A percentile compares a stretch with the other conserved stretches of the same genome.
phyloP scores from a whole-genome alignment of 2,888 invertebrate genomes.

The Meandrusa payeni region DNA sequence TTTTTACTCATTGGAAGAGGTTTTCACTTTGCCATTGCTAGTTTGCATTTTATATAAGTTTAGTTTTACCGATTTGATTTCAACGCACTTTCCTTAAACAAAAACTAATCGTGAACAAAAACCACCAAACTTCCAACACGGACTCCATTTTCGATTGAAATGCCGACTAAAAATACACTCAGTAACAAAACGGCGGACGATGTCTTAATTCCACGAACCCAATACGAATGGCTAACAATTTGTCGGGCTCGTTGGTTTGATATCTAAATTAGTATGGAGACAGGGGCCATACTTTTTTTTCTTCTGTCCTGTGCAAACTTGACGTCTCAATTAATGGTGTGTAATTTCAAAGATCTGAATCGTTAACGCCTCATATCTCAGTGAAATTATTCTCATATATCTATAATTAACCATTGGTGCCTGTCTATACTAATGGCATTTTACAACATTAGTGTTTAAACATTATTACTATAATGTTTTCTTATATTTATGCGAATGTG shows the following conservation, averaged over 20 bases:
- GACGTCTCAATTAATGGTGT: conserved; percentile 74
- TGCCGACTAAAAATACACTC: conserved; percentile 36
- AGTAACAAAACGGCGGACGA: conserved; percentile 38
- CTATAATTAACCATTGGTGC: conserved; percentile 11
- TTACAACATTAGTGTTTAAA: too few species aligned
- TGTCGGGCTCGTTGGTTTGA: conserved; percentile 70
- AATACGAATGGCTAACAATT: conserved; percentile 65
- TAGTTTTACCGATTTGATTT: not conserved
- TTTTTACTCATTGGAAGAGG: too few species aligned
- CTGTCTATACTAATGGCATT: too few species aligned
- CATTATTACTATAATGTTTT: too few species aligned
- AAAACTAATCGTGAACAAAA: conserved; percentile 53
- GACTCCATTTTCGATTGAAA: conserved; percentile 44
- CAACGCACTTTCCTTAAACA: conserved; percentile 32
- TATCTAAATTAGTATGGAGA: conserved; percentile 77
- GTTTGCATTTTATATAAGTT: too few species aligned
- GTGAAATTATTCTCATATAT: conserved; percentile 33
- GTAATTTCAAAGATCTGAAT: conserved; percentile 69
- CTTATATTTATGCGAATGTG: too few species aligned
- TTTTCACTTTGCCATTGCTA: too few species aligned
- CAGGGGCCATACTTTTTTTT: conserved; percentile 57
- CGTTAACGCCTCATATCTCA: conserved; percentile 54
- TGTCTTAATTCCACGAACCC: conserved; percentile 62
- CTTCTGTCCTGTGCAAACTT: conserved; percentile 49
- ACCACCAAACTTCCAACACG: conserved; percentile 45